Evolutionary conservation across 2,888 invertebrate species (phyloP).

Genomic region (Peribatodes rhomboidaria): DNA sequence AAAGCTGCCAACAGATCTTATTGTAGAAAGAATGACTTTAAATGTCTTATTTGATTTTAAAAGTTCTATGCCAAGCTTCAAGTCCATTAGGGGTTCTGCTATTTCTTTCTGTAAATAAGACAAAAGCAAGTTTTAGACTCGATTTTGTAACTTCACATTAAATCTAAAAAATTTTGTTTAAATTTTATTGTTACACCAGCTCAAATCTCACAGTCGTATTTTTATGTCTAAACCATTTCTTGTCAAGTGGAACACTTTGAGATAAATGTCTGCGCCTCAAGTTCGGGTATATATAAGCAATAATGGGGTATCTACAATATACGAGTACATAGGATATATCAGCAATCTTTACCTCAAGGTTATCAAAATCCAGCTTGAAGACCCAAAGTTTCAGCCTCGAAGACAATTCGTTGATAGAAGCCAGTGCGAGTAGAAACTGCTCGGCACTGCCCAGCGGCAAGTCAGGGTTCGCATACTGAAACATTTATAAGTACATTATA

Average conservation of each 20-base stretch:
- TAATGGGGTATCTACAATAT: too few relatives aligned
- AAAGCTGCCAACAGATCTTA: conserved; percentile 98
- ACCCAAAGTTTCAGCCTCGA: conserved; percentile 98
- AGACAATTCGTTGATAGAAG: conserved; percentile 97
- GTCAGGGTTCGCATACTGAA: conserved; percentile 93
- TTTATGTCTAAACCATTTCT: too few relatives aligned
- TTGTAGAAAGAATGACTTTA: conserved; percentile 96
- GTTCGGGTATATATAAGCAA: too few relatives aligned
- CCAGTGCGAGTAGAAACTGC: conserved; percentile 98
- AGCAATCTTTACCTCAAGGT: conserved; percentile 91
- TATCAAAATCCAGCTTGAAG: conserved; percentile 99
- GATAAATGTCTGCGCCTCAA: too few relatives aligned
- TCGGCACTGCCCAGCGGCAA: conserved; percentile 98
- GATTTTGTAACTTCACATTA: neutral
- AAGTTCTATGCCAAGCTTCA: conserved; percentile 98
- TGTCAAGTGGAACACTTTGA: too few relatives aligned
- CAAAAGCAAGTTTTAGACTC: neutral
- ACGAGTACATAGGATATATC: too few relatives aligned
- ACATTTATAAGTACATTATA: conserved; percentile 32
- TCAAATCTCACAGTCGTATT: too few relatives aligned
- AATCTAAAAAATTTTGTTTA: too few relatives aligned
- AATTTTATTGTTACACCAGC: too few relatives aligned
- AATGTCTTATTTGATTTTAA: conserved; percentile 97
- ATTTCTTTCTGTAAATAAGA: conserved; percentile 91
- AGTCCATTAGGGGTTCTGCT: conserved; percentile 99